Evolutionary conservation across 2,797 vertebrate genomes (phyloP), one percentile per base, ranked within the genome.

Genomic region (Naso thynnoides): DNA sequence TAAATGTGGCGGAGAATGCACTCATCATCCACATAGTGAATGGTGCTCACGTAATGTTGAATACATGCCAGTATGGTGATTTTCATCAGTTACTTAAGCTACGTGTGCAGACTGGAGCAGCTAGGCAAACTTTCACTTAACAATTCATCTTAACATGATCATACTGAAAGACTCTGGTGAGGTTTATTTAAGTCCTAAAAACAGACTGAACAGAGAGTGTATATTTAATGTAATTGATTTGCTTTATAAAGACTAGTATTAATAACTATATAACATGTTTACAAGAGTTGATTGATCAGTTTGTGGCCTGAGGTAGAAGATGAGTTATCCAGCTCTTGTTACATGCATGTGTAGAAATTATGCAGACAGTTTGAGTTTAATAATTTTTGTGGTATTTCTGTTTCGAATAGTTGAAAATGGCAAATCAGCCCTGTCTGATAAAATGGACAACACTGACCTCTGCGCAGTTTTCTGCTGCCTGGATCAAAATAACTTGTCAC

Each of bases 41-140:
- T 18, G 21, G 60, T 1, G 23, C 66, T 65, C 6, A 18, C 56
- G 41, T 82, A 16, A 61, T 45, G 67, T 24, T 76, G 70, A 86
- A 78, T n/a, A 50, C 50, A n/a, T 58, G 70, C 55, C 72, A 71
- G 70, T 31, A 6, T 73, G 58, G 63, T 78, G 73, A 69, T 83
- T 81, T 81, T 69, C 56, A 71, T 71, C 59, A 48, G 62, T 59
- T 86, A 48, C 77, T 80, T 75, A 78, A 73, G 72, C 66, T 67
- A 52, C 80, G 23, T 70, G 83, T 83, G 78, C 73, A 70, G 85
- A 83, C 87, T 80, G 77, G 82, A 86, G 47, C 21, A 39, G 31
- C 55, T 73, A 53, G 76, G 66, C 73, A 55, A 24, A 67, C 63
- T 45, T 70, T 70, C 48, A 61, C 62, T 61, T 79, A 18, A 55